Percentiles rank a stretch among this genome's conserved stretches.
These are phyloP conservation scores for Ataeniobius toweri DNA, from an alignment of 2,797 vertebrate species.

Conservation along the genomic window DNA sequence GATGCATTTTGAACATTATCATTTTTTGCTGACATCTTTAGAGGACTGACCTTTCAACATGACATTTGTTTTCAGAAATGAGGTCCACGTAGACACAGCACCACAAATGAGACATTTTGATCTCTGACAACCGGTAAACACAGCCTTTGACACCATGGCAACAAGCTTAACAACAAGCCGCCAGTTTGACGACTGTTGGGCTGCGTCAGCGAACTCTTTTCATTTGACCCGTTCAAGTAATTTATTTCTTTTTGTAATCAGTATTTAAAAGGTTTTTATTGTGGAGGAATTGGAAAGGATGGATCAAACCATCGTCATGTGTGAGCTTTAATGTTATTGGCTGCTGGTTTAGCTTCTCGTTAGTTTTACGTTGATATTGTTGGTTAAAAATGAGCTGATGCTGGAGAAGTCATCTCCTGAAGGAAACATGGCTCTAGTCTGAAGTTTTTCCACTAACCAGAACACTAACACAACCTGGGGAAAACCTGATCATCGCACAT, in stretches of 20 bases:
- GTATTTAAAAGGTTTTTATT: slow-evolving; percentile 64
- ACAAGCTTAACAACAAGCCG: slow-evolving; percentile 25
- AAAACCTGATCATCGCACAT: slow-evolving; percentile 57
- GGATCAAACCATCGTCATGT: slow-evolving; percentile 17
- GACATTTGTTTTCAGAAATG: slow-evolving; percentile 67
- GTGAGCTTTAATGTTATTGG: slow-evolving; percentile 28
- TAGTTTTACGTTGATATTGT: not conserved
- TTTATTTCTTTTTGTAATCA: slow-evolving; percentile 57
- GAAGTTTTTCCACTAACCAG: slow-evolving; percentile 14
- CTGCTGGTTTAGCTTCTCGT: slow-evolving; percentile 45
- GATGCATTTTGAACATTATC: slow-evolving; percentile 43
- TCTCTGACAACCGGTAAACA: slow-evolving; percentile 42
- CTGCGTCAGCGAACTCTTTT: too few species aligned
- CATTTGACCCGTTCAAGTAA: slow-evolving; percentile 50
- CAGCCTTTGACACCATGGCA: slow-evolving; percentile 49
- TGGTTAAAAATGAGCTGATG: not conserved
- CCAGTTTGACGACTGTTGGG: not conserved
- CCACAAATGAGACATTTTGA: slow-evolving; percentile 63
- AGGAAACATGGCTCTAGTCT: slow-evolving; percentile 21
- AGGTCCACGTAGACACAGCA: slow-evolving; percentile 39
- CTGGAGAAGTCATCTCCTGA: slow-evolving; percentile 26
- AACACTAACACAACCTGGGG: slow-evolving; percentile 23
- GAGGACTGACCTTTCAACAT: slow-evolving; percentile 64
- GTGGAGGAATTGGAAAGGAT: slow-evolving; percentile 30
- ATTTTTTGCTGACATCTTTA: slow-evolving; percentile 50